Base-by-base conservation (phyloP, 2,113 vertebrate species). In the Cryptotis parvus region DNA sequence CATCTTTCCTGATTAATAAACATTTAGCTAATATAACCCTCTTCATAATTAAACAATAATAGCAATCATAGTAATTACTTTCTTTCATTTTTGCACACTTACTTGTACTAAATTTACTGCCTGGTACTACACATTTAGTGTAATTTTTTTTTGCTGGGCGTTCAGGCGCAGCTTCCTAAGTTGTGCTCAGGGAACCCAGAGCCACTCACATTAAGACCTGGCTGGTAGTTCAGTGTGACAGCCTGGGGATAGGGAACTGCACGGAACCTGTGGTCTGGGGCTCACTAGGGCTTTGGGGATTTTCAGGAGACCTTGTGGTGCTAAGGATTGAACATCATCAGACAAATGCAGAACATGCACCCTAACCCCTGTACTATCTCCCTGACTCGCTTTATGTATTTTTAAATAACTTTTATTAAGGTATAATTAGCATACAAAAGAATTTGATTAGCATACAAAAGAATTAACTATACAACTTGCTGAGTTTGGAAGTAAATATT, bases 1-100 rank as follows among this genome's bases (percentile, higher is more conserved):
- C 22, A 58, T 37, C 88, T 77, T 78, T 52, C 73, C 75, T 79
- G 84, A 39, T 65, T 77, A 82, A 85, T 55, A 63, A 27, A 80
- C 31, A 49, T 75, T 80, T 73, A 70, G 33, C 69, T 75, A 65
- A 86, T 58, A 55, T 2, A 86, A 77, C 5, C 24, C 29, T 58
- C 41, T 88, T 52, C 35, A 18, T 82, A 63, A 14, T 49, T 39
- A 85, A 61, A 65, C 31, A 68, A 35, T 65, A 78, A n/a, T 31
- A 74, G 20, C 33, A 76, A 12, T 65, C 39, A 22, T 15, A 24
- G 22, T 66, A 80, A 52, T 49, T 77, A 6, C 5, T 72, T 89
- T 89, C 35, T 89, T 93, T 45, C 29, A 61, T 74, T 31, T 49
- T 66, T 49, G 1, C 43, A 65, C 12, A 45, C 27, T 82, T 72